Evolutionary conservation across 30 jellyfish, hydroid and myxozoan genomes (phyloP).

Genomic region (Clytia hemisphaerica): DNA sequence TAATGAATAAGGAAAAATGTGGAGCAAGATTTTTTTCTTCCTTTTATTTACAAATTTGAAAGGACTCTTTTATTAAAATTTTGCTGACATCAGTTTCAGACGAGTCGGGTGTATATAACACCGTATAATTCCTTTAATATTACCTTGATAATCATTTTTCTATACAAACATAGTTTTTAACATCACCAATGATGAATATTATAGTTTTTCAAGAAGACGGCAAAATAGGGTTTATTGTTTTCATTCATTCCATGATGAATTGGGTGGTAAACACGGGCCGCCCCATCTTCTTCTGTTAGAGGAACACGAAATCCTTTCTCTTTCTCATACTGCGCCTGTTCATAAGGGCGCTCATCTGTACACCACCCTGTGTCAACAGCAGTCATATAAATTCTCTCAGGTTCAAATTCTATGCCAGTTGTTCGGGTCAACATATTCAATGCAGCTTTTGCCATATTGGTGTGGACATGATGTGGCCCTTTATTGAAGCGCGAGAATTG

Average conservation of each 20-base stretch:
- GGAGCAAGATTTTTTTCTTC: no score
- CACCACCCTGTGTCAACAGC: constrained; percentile 59
- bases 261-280: constrained; percentile 52
- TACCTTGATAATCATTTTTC: no score
- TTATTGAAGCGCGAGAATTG: constrained; percentile 21
- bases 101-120: no score
- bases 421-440: constrained; percentile 51
- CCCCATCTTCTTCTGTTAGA: constrained; percentile 39
- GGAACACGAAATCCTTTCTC: constrained; percentile 17
- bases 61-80: no score
- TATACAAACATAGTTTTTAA: no score
- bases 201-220: constrained; percentile 39
- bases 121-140: no score
- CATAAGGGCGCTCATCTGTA: constrained; percentile 38
- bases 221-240: constrained; percentile 30
- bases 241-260: constrained; percentile 23
- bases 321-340: constrained; percentile 21
- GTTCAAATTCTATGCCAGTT: constrained; percentile 29
- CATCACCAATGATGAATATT: constrained; percentile 40
- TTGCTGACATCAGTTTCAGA: no score
- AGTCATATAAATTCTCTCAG: constrained; percentile 33
- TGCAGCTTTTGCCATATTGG: constrained; percentile 59
- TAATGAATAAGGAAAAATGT: no score
- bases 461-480: constrained; percentile 32
- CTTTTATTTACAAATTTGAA: no score